Conservation (phyloP, 2,797 vertebrate species). For the Rhinogobio ventralis region DNA sequence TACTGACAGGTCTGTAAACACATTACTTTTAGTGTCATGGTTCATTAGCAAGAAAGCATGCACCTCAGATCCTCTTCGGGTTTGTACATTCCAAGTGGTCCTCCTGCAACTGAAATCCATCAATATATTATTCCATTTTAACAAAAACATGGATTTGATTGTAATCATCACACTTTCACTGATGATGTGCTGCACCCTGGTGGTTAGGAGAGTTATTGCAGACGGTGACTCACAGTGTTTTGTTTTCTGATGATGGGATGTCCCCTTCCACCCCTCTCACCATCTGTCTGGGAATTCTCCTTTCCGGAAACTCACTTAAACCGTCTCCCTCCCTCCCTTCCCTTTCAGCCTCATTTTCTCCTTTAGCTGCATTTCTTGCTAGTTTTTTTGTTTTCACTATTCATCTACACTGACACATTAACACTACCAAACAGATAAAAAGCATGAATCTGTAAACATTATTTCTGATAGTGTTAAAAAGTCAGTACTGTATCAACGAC, state of each 20-base stretch:
- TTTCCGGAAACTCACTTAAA: conserved; percentile 43
- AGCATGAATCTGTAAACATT: neutral
- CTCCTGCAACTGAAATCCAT: neutral
- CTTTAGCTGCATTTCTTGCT: too few species aligned
- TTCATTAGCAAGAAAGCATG: conserved; percentile 6
- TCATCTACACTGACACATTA: neutral
- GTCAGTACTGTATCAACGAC: neutral
- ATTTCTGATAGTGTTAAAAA: neutral
- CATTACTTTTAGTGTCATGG: conserved; percentile 33
- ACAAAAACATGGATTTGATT: neutral
- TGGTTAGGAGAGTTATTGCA: conserved; percentile 22
- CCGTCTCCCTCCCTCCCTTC: conserved; percentile 6
- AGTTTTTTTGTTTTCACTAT: neutral
- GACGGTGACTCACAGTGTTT: neutral
- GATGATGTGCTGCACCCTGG: conserved; percentile 54
- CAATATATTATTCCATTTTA: neutral
- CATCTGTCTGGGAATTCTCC: conserved; percentile 69
- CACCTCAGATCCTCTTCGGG: neutral
- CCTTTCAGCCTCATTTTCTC: conserved; percentile 26
- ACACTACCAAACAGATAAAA: neutral
- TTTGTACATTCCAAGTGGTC: neutral
- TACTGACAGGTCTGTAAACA: conserved; percentile 45
- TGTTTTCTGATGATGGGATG: conserved; percentile 31
- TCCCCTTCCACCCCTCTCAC: conserved; percentile 41
- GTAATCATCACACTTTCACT: neutral